These are phyloP conservation scores for Tragelaphus buxtoni DNA, from an alignment of 2,113 vertebrate species.

Conservation along the genomic window DNA sequence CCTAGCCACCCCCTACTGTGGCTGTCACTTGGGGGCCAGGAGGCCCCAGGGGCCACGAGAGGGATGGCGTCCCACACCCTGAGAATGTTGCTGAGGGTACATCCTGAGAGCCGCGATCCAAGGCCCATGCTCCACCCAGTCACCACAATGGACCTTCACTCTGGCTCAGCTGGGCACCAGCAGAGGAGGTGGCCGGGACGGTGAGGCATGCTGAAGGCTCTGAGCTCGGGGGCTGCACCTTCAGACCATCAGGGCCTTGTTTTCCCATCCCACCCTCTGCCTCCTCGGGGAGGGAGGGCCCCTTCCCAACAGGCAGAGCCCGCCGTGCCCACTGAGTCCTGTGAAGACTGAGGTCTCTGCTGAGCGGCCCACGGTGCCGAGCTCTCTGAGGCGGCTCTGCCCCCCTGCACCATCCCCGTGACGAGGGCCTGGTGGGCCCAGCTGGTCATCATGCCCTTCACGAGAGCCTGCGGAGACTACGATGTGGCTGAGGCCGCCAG, in stretches of 20 bases:
- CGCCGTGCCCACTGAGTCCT: background rate
- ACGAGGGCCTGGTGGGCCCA: background rate
- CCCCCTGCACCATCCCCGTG: background rate
- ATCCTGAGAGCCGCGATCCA: background rate
- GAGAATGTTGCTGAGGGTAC: background rate
- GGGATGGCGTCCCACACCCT: background rate
- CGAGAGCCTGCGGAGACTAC: background rate
- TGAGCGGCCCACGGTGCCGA: background rate
- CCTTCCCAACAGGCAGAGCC: background rate
- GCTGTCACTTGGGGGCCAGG: too few species aligned
- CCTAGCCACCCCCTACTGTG: fast-evolving
- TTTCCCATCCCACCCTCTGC: background rate
- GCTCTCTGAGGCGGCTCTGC: fast-evolving
- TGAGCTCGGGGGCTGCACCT: background rate
- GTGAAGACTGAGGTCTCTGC: background rate
- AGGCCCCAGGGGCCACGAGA: background rate
- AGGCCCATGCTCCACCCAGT: background rate
- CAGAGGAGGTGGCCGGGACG: fast-evolving
- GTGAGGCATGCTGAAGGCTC: background rate
- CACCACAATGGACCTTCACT: background rate
- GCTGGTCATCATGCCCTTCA: background rate
- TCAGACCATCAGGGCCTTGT: background rate
- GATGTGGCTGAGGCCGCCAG: background rate
- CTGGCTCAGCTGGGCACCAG: background rate
- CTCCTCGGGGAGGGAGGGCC: background rate